These are phyloP conservation scores for Cisticola juncidis DNA, from an alignment of 2,113 vertebrate genomes.

Conservation along the genomic window DNA sequence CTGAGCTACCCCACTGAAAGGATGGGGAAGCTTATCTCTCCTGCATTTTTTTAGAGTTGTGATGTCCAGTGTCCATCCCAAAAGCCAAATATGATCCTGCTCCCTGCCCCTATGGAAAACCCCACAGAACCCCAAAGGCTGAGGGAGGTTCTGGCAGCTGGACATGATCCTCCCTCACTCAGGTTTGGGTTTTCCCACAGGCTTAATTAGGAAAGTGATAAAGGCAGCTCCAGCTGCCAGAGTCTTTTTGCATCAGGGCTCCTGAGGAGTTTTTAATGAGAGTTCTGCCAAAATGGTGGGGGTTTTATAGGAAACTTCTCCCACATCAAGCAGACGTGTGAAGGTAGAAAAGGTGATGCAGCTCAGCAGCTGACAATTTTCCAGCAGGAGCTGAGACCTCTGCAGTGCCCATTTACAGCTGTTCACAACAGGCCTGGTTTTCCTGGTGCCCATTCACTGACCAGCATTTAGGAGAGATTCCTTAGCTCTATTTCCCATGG, in stretches of 20 bases:
- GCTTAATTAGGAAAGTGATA: neutral
- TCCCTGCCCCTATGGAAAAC: neutral
- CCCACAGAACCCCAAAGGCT: rapidly evolving
- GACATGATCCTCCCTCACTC: neutral
- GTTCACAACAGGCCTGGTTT: neutral
- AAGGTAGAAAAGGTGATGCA: neutral
- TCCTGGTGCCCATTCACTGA: neutral
- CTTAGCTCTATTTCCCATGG: neutral
- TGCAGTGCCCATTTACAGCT: neutral
- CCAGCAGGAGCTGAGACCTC: neutral
- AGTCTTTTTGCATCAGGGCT: neutral
- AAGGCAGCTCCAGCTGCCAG: neutral
- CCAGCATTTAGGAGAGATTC: neutral
- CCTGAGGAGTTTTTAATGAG: neutral
- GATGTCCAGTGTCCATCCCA: rapidly evolving
- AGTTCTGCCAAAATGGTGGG: neutral
- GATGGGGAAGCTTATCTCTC: neutral
- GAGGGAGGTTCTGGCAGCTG: neutral
- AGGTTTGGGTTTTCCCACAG: neutral
- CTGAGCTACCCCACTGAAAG: neutral
- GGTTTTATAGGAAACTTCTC: neutral
- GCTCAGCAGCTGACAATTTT: neutral
- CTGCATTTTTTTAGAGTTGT: neutral
- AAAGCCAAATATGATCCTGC: neutral
- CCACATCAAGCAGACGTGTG: neutral